Evolutionary conservation across 2,888 invertebrate genomes (phyloP), one percentile per base, ranked within the genome.

Genomic region (Kuschelorhynchus macadamiae): DNA sequence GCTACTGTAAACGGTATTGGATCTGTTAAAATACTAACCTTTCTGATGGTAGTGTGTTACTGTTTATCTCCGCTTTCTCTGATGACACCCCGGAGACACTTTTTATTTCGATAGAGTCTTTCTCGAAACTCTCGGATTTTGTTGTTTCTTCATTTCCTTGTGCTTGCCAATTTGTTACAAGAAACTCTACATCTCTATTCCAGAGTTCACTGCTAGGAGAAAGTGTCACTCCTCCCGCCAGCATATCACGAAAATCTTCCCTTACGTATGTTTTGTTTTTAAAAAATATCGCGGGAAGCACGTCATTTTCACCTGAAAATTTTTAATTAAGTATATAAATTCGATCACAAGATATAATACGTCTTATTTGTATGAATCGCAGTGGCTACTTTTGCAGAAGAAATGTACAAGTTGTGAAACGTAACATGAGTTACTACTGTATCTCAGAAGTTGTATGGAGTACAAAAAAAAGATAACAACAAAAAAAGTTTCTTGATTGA

Each of bases 181-280:
- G 42, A 20, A 74, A 72, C 55, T 81, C 79, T 0, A 82, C 79
- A 56, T 82, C 81, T 61, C 75, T 74, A 60, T 77, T 83, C 83
- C 82, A 83, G 39, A 83, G 59, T 47, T 78, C 73, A 59, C 77
- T 76, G 50, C 77, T 78, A n/a, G 75, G 72, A 0, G 72, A 63
- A n/a, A 80, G 69, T 47, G 75, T 64, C 14, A 81, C 59, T 11
- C 68, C 80, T 53, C 76, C 75, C 2, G 77, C 75, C 17, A 82
- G 71, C 77, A 79, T 78, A 72, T 83, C 79, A 21, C 81, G 72
- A 62, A 84, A 82, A 66, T 84, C 83, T 71, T 83, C 82, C 11
- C 83, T 72, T 1, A 83, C 78, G 62, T 83, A 84, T 49, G 81
- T 62, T 59, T 79, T 76, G 12, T 81, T 72, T 18, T 80, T 79